Evolutionary conservation across 2,797 vertebrate species (phyloP), one percentile per base, ranked within the genome.

Genomic region (Eulemur albifrons): DNA sequence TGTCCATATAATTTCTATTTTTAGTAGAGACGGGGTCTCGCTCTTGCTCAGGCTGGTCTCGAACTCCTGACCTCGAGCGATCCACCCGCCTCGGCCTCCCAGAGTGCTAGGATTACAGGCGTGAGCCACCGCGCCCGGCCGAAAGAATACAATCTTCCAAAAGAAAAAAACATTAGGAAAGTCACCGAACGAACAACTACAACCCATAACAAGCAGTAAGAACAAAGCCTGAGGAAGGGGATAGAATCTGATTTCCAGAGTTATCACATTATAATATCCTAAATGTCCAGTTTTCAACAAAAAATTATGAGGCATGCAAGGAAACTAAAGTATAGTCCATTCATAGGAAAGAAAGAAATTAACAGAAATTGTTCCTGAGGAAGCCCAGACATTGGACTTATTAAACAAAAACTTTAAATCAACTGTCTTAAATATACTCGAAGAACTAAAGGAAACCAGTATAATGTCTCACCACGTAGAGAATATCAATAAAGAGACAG

Each of bases 281-380:
- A 88, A 94, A 79, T 77, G 14, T 25, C 32, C 35, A 80, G 25
- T 81, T 84, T 96, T 94, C 43, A 86, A 61, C 27, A 87, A 70
- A 45, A 83, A 91, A 73, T 38, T 75, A 93, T 7, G 5, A 73
- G 48, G 65, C n/a, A 67, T 27, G 14, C 21, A 67, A 93, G 57
- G 61, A 96, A 70, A 92, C 15, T 88, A 67, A 84, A 72, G 67
- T 40, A 94, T 27, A 15, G 25, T 20, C 21, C 52, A 90, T 40
- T 76, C 32, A 87, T 14, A 90, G 79, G 38, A 83, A 54, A 77
- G 43, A 87, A 90, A 82, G 23, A 82, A 94, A 75, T 67, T 30
- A 69, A 67, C 5, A 76, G 70, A 89, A 83, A 84, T 21, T 40
- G 3, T 69, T 21, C 7, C 38, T 21, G 38, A 69, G n/a, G 63